Evolutionary conservation across 2,888 invertebrate species (phyloP), one percentile per base, ranked within the genome.

Genomic region (Xanthia icteritia): DNA sequence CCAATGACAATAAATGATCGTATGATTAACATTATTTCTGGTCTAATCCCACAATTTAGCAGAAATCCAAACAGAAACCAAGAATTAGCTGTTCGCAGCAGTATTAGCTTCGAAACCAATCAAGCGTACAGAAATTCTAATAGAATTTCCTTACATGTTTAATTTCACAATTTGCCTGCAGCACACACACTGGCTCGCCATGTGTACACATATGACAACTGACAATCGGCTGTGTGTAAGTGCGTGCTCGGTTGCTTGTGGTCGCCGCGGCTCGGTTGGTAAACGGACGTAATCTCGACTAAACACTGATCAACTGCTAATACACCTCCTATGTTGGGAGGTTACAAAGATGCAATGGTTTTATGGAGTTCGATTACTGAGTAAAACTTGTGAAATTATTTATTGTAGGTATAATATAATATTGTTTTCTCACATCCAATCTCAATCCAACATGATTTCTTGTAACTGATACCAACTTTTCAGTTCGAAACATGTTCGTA

Each of bases 251-350:
- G 84, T 89, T 83, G 89, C 84, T 89, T 95, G 95, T 91, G 95
- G 95, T 95, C 89, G 85, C 88, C 93, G 93, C 92, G 92, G 93
- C 92, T 93, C 92, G 86, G 90, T 93, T 91, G 90, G 93, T 96
- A 95, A 96, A 95, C 94, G 95, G 93, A 92, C 93, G 91, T 95
- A 95, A 96, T 94, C 92, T 94, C 91, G 91, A 93, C 95, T 96
- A 95, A 95, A 95, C 90, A 94, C 94, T 92, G 92, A 91, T 92
- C 93, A 91, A 91, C 92, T 92, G 90, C 89, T 86, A 87, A 80
- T 84, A 79, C 78, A 82, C 89, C 76, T 9, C 15, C 15, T 72
- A 51, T 67, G 87, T 81, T 82, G 79, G 56, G 89, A 81, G 88
- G 86, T 84, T 81, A 15, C 45, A 75, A 58, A 42, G 74, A 20